A percentile compares a stretch with the other conserved stretches of the same genome.
Conservation (phyloP, 2,797 vertebrate genomes). For the Sebastiscus albofasciatus region DNA sequence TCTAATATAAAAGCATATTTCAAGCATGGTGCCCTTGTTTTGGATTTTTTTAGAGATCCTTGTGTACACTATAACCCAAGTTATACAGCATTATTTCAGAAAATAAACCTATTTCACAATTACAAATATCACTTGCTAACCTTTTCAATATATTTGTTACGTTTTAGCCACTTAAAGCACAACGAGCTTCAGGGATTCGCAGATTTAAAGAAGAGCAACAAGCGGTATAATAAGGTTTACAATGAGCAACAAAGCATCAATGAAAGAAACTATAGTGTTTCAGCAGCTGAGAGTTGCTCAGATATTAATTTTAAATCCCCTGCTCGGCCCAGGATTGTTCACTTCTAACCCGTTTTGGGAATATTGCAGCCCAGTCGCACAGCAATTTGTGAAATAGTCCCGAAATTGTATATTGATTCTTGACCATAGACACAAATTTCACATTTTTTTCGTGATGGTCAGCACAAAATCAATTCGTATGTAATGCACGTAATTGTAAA, state of each 20-base stretch:
- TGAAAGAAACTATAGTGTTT: not conserved
- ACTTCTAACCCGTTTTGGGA: not conserved
- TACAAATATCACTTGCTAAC: not conserved
- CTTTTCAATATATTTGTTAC: not conserved
- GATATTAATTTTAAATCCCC: not conserved
- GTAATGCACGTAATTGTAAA: no score
- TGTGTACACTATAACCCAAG: not conserved
- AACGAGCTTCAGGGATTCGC: not conserved
- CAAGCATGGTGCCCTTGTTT: not conserved
- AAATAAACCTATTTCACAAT: not conserved
- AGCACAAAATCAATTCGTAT: no score
- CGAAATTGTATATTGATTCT: no score
- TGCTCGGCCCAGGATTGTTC: not conserved
- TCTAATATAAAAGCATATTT: slow-evolving; percentile 30
- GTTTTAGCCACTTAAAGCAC: not conserved
- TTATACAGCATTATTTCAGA: not conserved
- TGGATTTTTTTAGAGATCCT: not conserved
- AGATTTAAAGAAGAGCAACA: not conserved
- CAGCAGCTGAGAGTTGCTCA: not conserved
- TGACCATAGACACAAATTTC: no score
- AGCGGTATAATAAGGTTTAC: not conserved
- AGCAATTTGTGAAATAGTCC: no score
- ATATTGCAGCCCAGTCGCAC: not conserved
- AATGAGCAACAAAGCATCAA: not conserved
- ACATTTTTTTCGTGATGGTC: no score